Percentiles rank a stretch among this genome's conserved stretches.
Evolutionary conservation across 2,888 invertebrate genomes (phyloP).

Genomic region (Leucania comma): DNA sequence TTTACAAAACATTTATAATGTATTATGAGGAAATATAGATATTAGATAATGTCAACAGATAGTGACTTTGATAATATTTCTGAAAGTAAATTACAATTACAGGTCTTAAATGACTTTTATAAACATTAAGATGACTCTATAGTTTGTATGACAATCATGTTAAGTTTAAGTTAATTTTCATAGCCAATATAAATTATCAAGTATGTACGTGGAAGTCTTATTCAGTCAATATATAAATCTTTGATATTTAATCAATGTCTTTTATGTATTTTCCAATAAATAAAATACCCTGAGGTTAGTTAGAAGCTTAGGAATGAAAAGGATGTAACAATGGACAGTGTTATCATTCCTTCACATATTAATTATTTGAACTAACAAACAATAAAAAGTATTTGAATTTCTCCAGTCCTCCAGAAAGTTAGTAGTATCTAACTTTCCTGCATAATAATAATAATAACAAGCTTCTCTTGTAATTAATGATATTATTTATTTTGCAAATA

Average conservation of each 20-base stretch:
- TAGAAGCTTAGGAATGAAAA: background rate
- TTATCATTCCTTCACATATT: background rate
- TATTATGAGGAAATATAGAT: slow-evolving; percentile 22
- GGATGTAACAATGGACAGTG: background rate
- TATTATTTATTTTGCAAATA: too few species aligned
- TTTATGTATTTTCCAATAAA: background rate
- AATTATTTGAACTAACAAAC: background rate
- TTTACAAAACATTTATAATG: slow-evolving; percentile 25
- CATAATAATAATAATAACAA: background rate
- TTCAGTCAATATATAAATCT: background rate
- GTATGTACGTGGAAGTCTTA: background rate
- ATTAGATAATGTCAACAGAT: slow-evolving; percentile 32
- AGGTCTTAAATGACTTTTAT: background rate
- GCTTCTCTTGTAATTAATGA: background rate
- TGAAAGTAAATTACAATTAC: background rate
- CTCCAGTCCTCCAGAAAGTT: too few species aligned
- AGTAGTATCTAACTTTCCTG: background rate
- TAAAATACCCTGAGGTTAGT: background rate
- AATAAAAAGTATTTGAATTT: background rate
- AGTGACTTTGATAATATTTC: slow-evolving; percentile 1
- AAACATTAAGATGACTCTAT: background rate
- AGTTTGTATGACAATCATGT: background rate
- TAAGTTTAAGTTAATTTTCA: background rate
- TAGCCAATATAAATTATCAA: background rate
- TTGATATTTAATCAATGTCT: background rate